Conservation (phyloP, 2,888 invertebrate species). For the Neocrepidodera transversa region DNA sequence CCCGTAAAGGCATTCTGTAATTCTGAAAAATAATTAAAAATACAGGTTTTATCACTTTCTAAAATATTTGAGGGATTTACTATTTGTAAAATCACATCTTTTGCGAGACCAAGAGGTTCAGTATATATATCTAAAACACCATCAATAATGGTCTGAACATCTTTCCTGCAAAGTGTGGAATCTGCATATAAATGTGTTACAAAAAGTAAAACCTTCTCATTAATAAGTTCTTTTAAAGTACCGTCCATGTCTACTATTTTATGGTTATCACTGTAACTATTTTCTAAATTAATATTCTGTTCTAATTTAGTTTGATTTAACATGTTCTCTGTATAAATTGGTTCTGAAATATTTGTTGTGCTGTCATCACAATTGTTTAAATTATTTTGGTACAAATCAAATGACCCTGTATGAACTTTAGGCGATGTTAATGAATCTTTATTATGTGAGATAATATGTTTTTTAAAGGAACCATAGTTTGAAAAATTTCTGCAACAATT, state of each 20-base stretch:
- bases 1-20: slow-evolving; percentile 5
- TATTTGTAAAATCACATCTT: neutral
- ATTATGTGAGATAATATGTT: neutral
- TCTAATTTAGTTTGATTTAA: neutral
- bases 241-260: neutral
- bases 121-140: neutral
- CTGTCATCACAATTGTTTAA: neutral
- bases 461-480: neutral
- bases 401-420: too few species aligned
- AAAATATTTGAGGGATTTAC: neutral
- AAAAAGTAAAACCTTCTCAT: neutral
- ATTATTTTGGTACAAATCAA: too few species aligned
- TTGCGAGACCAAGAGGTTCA: neutral
- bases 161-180: neutral
- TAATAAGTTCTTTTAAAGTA: neutral
- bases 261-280: too few species aligned
- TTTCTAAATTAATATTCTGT: too few species aligned
- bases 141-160: slow-evolving; percentile 3
- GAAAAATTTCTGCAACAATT: neutral
- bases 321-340: neutral
- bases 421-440: neutral
- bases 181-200: slow-evolving; percentile 4
- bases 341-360: neutral
- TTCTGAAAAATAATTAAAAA: neutral
- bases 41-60: slow-evolving; percentile 1